These are phyloP conservation scores for Vireo griseus DNA, from an alignment of 2,797 vertebrate genomes.

Conservation along the genomic window DNA sequence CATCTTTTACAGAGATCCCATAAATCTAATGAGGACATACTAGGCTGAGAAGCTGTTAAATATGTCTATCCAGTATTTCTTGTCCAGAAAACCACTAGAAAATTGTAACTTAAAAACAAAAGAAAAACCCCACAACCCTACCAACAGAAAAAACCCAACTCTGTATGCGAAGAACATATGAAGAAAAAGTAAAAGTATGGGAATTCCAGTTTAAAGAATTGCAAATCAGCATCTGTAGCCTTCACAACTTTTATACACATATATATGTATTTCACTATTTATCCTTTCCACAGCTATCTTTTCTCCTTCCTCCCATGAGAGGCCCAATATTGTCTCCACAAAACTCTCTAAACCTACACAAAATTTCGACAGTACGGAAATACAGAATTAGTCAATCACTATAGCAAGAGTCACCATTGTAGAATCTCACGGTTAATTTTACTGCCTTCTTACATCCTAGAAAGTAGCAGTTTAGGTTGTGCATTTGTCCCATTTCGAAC, in stretches of 20 bases:
- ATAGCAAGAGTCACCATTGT: not conserved
- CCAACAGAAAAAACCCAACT: not conserved
- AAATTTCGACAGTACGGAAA: not conserved
- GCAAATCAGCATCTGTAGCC: not conserved
- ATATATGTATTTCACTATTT: not conserved
- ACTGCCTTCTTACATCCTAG: not conserved
- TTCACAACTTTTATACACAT: not conserved
- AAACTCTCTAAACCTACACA: not conserved
- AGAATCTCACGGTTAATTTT: conserved; percentile 19
- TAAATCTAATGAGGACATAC: not conserved
- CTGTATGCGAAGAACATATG: not conserved
- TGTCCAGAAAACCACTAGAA: not conserved
- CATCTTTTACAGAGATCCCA: not conserved
- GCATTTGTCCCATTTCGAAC: conserved; percentile 51
- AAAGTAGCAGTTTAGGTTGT: conserved; percentile 7
- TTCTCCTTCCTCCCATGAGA: not conserved
- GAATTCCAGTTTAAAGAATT: not conserved
- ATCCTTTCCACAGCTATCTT: not conserved
- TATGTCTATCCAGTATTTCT: not conserved
- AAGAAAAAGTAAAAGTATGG: not conserved
- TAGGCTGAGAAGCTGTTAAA: not conserved
- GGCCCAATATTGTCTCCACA: not conserved
- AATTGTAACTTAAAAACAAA: not conserved
- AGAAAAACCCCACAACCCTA: not conserved
- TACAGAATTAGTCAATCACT: not conserved